A percentile compares a stretch with the other conserved stretches of the same genome.
phyloP scores from a whole-genome alignment of 2,113 vertebrate genomes.

The Ranitomeya variabilis region DNA sequence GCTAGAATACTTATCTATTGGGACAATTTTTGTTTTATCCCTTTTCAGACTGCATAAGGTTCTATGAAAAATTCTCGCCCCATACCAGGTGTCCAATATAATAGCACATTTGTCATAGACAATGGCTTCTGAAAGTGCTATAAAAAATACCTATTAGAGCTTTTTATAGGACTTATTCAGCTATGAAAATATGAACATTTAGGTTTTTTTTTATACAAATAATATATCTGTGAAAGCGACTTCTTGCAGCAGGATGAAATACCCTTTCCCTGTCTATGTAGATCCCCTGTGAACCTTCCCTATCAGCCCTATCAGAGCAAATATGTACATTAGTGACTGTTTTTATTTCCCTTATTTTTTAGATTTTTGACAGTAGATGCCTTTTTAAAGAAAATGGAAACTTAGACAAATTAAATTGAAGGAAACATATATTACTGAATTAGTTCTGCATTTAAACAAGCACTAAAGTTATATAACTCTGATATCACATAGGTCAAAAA shows the following conservation, averaged over 20 bases:
- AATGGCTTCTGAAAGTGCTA: neutral
- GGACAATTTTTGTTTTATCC: neutral
- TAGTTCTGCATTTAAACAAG: neutral
- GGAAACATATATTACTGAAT: neutral
- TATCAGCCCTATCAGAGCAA: too few species aligned
- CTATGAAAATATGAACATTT: neutral
- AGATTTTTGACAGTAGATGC: too few species aligned
- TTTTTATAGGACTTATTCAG: neutral
- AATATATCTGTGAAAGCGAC: too few species aligned
- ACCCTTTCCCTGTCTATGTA: too few species aligned
- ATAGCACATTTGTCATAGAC: neutral
- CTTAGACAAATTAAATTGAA: neutral
- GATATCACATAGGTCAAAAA: neutral
- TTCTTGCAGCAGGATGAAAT: too few species aligned
- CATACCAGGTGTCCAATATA: neutral
- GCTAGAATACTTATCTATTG: conserved; percentile 23
- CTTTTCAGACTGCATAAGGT: neutral
- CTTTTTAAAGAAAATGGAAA: neutral
- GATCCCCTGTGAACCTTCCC: too few species aligned
- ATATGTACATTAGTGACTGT: too few species aligned
- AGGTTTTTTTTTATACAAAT: too few species aligned
- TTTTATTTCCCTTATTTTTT: neutral
- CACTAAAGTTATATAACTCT: neutral
- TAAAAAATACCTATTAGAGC: neutral
- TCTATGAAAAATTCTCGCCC: neutral